Evolutionary conservation across 2,797 vertebrate species (phyloP).

Genomic region (Graptemys geographica): DNA sequence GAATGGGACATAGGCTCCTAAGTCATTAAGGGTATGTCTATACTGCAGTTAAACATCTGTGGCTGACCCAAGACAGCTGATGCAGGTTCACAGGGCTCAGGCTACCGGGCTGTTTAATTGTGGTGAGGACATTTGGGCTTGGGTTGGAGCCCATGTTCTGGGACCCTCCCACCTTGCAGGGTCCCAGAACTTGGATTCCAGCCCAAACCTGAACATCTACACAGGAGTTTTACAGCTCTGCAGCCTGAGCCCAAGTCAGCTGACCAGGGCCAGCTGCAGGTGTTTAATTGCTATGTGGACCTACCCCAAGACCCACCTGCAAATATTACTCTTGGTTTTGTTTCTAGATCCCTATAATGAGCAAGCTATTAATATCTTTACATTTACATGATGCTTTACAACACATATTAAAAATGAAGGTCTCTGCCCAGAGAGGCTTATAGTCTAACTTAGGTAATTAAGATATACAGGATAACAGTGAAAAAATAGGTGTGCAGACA

Average conservation of each 20-base stretch:
- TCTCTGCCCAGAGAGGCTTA: background rate
- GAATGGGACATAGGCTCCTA: slow-evolving; percentile 2
- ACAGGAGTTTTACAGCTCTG: background rate
- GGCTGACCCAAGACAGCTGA: background rate
- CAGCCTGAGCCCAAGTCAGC: background rate
- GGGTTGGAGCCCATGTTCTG: background rate
- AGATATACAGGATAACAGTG: background rate
- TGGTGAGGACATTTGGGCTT: background rate
- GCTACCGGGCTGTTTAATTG: background rate
- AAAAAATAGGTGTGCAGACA: background rate
- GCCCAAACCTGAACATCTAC: background rate
- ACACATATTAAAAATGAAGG: background rate
- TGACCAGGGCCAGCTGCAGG: background rate
- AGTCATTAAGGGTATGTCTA: background rate
- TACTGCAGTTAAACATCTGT: background rate
- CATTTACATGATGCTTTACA: background rate
- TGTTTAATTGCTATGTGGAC: background rate
- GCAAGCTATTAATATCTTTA: background rate
- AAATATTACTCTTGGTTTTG: background rate
- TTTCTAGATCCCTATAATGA: background rate
- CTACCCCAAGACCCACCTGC: background rate
- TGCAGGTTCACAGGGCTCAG: background rate
- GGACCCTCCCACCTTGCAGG: background rate
- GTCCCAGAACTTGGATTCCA: background rate
- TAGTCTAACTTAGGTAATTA: background rate